These are phyloP conservation scores for Menidia menidia DNA, from an alignment of 2,797 vertebrate genomes.

Conservation along the genomic window DNA sequence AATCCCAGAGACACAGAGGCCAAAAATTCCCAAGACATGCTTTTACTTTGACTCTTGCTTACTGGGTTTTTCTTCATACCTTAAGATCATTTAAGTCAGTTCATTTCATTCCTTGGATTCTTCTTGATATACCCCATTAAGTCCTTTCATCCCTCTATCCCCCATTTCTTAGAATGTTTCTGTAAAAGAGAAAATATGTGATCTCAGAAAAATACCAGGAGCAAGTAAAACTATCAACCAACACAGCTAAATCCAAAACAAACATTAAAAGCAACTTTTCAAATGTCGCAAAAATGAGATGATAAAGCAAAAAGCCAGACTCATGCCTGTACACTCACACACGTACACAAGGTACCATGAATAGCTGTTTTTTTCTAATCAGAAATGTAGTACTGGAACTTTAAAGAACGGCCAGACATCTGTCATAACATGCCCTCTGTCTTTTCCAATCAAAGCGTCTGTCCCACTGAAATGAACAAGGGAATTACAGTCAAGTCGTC, in stretches of 20 bases:
- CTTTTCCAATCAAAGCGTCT: slow-evolving; percentile 50
- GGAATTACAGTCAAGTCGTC: slow-evolving; percentile 42
- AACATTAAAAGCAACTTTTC: neutral
- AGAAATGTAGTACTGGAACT: neutral
- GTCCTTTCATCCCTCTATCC: neutral
- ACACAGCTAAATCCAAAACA: neutral
- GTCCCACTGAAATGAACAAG: slow-evolving; percentile 43
- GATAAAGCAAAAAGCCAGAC: neutral
- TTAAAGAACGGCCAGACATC: neutral
- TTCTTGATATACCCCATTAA: slow-evolving; percentile 1
- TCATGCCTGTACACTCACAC: neutral
- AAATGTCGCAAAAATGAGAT: neutral
- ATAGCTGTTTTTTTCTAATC: neutral
- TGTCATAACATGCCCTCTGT: neutral
- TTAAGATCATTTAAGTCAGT: slow-evolving; percentile 4
- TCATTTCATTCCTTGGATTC: neutral
- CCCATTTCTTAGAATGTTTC: neutral
- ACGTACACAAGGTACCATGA: no score
- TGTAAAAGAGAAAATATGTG: neutral
- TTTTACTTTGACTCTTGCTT: neutral
- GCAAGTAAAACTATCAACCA: neutral
- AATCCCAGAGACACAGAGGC: neutral
- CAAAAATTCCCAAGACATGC: neutral
- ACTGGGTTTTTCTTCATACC: neutral
- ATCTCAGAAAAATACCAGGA: neutral